phyloP scores from a whole-genome alignment of 2,797 vertebrate species.

The Graptemys geographica region DNA sequence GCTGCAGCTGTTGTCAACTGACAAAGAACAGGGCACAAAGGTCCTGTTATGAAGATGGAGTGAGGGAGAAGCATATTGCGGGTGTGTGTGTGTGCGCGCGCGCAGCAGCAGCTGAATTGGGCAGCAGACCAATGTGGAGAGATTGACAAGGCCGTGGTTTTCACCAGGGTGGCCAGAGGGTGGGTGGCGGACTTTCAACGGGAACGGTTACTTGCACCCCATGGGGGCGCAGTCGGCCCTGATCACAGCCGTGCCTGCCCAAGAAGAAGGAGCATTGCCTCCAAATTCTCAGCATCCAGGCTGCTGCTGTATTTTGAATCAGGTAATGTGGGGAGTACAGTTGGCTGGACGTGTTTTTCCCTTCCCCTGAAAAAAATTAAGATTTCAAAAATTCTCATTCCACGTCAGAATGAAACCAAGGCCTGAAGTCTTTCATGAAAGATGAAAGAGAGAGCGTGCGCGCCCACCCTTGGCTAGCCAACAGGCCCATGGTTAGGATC shows the following conservation, averaged over 20 bases:
- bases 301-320: no score
- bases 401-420: no score
- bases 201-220: background rate
- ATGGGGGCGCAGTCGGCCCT: background rate
- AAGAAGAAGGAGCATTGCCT: background rate
- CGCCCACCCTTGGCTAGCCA: background rate
- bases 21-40: background rate
- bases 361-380: background rate
- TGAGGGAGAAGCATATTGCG: background rate
- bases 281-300: background rate
- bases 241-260: background rate
- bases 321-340: background rate
- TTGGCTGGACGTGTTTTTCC: background rate
- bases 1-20: background rate
- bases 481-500: background rate
- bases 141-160: background rate
- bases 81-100: rapidly evolving
- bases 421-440: no score
- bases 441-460: background rate
- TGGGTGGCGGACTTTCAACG: background rate
- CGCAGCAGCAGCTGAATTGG: background rate
- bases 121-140: background rate
- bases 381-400: background rate
- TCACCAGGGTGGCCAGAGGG: background rate
- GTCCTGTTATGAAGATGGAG: background rate